Base-by-base conservation (phyloP, 2,113 vertebrate genomes). In the Caranx melampygus region DNA sequence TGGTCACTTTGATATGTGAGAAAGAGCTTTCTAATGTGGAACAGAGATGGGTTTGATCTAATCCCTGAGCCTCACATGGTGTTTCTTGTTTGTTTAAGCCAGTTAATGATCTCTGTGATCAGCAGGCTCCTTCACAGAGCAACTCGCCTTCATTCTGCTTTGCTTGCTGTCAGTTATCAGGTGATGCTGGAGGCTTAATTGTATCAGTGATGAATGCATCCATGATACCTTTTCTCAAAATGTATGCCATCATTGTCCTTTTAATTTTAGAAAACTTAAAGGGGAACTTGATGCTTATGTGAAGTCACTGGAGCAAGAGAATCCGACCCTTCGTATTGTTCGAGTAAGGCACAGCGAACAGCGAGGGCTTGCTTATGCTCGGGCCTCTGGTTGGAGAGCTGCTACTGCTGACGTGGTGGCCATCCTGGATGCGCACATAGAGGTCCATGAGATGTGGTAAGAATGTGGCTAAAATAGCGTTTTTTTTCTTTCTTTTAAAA, bases 401-500 rank as follows among this genome's bases (percentile, higher is more conserved):
- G 91, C 95, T 37, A 87, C 72, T 0, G 95, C 93, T 0, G 94
- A 96, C 0, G 94, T 94, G 21, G 95, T 96, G 3, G 94, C 91
- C 72, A 95, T 96, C 74, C 79, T 96, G 80, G 95, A 96, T 72
- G 94, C 94, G 14, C 95, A 96, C 58, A 55, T 95, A 62, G 96
- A 96, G 91, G 95, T 95, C 73, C 21, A 42, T 37, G 72, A 92
- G 89, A 82, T 81, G 90, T 96, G 93, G 92, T 95, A 82, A 73
- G 88, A 79, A 16, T 16, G 2, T 20, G 54, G 20, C 40, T 54
- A 37, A 57, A 57, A 21, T 61, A 61, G 15, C 5, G 59, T 8
- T 11, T 34, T n/a, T n/a, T 7, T 31, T 18, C 15, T 61, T 42
- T 10, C 8, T 42, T 42, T 42, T 42, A 42, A 9, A 42, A 8